Percentiles rank a stretch among this genome's conserved stretches.
These are phyloP conservation scores for Drosophila cognata DNA, from an alignment of 2,888 invertebrate genomes.

Conservation along the genomic window DNA sequence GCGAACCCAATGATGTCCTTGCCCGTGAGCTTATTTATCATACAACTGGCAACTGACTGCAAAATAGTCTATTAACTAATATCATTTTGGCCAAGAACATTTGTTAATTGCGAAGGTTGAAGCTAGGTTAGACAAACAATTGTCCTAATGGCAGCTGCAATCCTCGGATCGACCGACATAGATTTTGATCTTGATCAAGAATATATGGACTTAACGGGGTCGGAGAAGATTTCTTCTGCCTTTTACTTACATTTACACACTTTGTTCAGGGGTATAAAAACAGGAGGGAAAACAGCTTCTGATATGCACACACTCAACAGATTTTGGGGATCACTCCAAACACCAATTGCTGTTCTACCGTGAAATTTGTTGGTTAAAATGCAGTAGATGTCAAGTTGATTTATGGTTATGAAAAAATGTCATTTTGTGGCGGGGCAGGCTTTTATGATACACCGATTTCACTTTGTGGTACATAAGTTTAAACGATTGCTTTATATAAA, in stretches of 20 bases:
- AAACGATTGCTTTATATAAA: not conserved
- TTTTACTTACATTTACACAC: no score
- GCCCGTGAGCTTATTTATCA: not conserved
- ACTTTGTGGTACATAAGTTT: not conserved
- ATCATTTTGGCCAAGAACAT: not conserved
- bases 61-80: not conserved
- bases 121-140: no score
- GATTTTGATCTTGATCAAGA: no score
- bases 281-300: no score
- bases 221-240: no score
- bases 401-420: slow-evolving; percentile 42
- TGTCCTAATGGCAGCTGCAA: no score
- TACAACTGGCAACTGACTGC: not conserved
- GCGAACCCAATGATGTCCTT: not conserved
- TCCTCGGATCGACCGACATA: no score
- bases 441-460: slow-evolving; percentile 3
- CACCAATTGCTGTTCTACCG: no score
- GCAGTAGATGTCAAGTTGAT: slow-evolving; percentile 8
- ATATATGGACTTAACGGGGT: no score
- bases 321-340: no score
- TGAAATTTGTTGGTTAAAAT: no score
- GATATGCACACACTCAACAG: not conserved
- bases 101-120: not conserved
- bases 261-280: no score
- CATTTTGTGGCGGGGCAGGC: not conserved